Conservation (phyloP, 2,888 invertebrate species). For the Polyploca ridens region DNA sequence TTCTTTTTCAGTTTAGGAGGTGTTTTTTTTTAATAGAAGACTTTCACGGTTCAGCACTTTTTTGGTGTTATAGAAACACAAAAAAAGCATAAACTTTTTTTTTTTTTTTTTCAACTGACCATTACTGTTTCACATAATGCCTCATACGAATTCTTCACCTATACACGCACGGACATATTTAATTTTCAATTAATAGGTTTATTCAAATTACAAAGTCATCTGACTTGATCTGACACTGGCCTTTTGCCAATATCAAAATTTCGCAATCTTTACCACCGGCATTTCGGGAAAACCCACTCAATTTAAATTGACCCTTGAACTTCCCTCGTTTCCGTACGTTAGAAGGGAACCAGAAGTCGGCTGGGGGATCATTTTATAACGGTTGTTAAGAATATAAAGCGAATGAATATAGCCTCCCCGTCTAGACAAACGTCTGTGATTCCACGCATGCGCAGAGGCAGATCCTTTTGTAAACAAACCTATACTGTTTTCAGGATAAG, state of each 20-base stretch:
- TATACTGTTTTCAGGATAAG: too few relatives aligned
- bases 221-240: slow-evolving; percentile 46
- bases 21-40: too few relatives aligned
- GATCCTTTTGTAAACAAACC: slow-evolving; percentile 6
- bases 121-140: too few relatives aligned
- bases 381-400: slow-evolving; percentile 38
- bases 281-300: slow-evolving; percentile 30
- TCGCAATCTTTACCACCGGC: slow-evolving; percentile 38
- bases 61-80: too few relatives aligned
- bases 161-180: too few relatives aligned
- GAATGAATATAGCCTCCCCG: slow-evolving; percentile 55
- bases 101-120: too few relatives aligned
- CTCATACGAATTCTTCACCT: too few relatives aligned
- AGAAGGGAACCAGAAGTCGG: slow-evolving; percentile 22
- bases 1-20: too few relatives aligned
- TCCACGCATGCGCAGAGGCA: slow-evolving; percentile 58
- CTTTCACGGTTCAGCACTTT: too few relatives aligned
- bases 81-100: too few relatives aligned
- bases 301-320: slow-evolving; percentile 31
- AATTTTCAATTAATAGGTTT: too few relatives aligned
- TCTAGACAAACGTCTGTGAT: slow-evolving; percentile 69
- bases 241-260: slow-evolving; percentile 55
- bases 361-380: slow-evolving; percentile 37
- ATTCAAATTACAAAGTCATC: slow-evolving; percentile 19
- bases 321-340: slow-evolving; percentile 22